These are phyloP conservation scores for Tadarida brasiliensis DNA, from an alignment of 2,797 vertebrate species.

Conservation along the genomic window DNA sequence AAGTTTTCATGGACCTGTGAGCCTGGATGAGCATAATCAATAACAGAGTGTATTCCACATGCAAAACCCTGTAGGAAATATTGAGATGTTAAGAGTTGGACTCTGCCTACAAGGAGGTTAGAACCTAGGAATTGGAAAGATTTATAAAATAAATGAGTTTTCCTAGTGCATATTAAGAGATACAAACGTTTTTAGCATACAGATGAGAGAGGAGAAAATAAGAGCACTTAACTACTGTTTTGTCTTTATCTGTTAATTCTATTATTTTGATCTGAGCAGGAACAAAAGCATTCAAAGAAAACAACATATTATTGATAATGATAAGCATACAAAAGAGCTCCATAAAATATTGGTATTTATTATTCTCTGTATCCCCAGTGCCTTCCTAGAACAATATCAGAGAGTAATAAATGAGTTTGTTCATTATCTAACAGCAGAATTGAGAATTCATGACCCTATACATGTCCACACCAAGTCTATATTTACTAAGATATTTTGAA, in stretches of 20 bases:
- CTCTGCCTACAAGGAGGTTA: neutral
- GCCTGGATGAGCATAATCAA: neutral
- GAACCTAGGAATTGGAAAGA: neutral
- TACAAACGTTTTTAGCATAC: neutral
- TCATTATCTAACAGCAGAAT: neutral
- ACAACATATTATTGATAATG: neutral
- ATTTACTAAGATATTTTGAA: neutral
- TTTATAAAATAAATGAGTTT: neutral
- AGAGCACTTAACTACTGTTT: neutral
- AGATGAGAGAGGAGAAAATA: neutral
- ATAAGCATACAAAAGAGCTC: neutral
- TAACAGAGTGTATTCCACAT: neutral
- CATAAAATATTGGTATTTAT: neutral
- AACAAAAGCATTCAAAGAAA: conserved; percentile 20
- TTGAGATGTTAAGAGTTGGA: neutral
- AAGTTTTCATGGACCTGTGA: neutral
- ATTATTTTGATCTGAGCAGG: neutral
- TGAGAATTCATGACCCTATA: neutral
- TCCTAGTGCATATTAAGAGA: neutral
- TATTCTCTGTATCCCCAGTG: neutral
- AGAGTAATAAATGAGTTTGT: neutral
- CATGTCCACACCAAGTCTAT: neutral
- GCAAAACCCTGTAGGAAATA: neutral
- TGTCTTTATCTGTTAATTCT: neutral
- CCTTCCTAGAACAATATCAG: neutral